Evolutionary conservation across 2,797 vertebrate species (phyloP), one percentile per base, ranked within the genome.

Genomic region (Lindbergichthys nudifrons): DNA sequence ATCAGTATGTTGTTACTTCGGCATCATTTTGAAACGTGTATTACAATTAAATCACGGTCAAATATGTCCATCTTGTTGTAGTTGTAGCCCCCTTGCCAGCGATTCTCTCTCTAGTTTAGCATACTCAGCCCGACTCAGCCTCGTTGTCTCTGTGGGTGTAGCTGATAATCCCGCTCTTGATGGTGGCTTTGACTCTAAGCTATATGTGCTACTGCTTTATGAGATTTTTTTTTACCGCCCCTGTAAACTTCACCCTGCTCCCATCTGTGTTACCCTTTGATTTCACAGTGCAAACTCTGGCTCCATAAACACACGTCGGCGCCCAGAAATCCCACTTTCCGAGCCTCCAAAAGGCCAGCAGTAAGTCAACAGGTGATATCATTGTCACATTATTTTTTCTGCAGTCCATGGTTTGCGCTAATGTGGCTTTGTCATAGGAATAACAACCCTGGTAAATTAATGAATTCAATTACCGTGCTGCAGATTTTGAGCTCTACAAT

Each of bases 341-440:
- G 21, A 36, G 86, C 83, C 79, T 87, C 77, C 87, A 85, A 86
- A 81, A 76, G 79, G 36, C 82, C 73, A 41, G 77, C 69, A 48
- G 42, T 46, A 75, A 85, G 84, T 84, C 83, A 90, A 90, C 88
- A 91, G 87, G 89, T 92, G 85, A 91, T 81, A 80, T 82, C 74
- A 70, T 73, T 91, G 84, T 88, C 82, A 76, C 80, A 73, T 84
- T 88, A 77, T 86, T 88, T 36, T 36, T 83, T 46, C 61, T 67
- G 71, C 79, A 71, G 82, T 66, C 75, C 72, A 65, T 4, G 57
- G 67, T 64, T 77, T 71, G 81, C 21, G 15, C 78, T 83, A 83
- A 85, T 83, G 75, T 82, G 85, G 68, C 79, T 89, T 85, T 83
- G 79, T 87, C 78, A 18, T 67, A 65, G 81, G 77, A 86, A 84